Base-by-base conservation (phyloP, 2,113 vertebrate species). In the Oreocharis arfaki region DNA sequence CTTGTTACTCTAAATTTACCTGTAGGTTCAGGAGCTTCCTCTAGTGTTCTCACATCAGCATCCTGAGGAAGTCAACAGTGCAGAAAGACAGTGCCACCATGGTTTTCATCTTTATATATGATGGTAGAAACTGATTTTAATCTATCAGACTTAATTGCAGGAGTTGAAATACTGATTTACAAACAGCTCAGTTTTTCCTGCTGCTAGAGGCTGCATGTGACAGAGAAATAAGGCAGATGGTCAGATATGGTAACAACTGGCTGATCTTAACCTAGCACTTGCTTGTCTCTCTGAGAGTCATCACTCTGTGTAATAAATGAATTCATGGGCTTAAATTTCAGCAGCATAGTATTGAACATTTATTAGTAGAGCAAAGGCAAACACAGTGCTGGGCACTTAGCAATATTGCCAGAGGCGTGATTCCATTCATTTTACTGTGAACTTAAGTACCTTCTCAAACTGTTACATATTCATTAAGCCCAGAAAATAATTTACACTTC, bases 141-240 rank as follows among this genome's bases (percentile, higher is more conserved):
- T 85, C 64, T 67, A 8, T 46, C 13, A 52, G 21, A 33, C 18
- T 63, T 57, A 73, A 22, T 2, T 64, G 33, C 41, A 61, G 24
- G 42, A 74, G 37, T 28, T 92, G 42, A 75, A 81, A 69, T 52
- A 32, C 22, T 65, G 53, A 37, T 64, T 55, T 33, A 68, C 17
- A 47, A 18, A 28, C 0, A 0, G 13, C 17, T 44, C 16, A 18
- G 9, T 61, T 89, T 69, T 89, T 37, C 16, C 16, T 30, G 13
- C 37, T 74, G 30, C 21, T 47, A 19, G 46, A 81, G 41, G 28
- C 10, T 23, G 44, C 15, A n/a, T 86, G 57, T 68, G 57, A 30
- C 39, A 75, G 24, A 71, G 28, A 75, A 68, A 22, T 35, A 46
- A 73, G 12, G 71, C 57, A 80, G 57, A 37, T 33, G 33, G 28